Evolutionary conservation across 2,113 vertebrate genomes (phyloP), one percentile per base, ranked within the genome.

Genomic region (Tragelaphus imberbis): DNA sequence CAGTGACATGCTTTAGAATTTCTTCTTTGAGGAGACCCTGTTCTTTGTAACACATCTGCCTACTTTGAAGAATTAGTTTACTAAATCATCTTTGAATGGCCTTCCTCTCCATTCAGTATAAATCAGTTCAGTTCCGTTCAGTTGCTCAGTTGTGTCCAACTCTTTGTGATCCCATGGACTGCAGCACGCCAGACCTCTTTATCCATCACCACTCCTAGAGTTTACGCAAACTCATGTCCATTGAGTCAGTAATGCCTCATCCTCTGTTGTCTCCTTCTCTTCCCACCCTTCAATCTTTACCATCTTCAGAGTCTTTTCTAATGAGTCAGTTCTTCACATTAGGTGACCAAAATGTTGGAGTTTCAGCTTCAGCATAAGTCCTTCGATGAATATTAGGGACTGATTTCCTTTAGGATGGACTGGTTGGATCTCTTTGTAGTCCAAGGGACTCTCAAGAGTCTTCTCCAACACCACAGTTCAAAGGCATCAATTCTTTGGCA

Each of bases 161-260:
- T 30, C 14, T 63, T 63, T 17, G 7, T 0, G 12, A 30, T 2
- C 12, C 5, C 27, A n/a, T n/a, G 63, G 7, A 65, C 15, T n/a
- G 15, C 63, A 25, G 56, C 56, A 8, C 0, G 7, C 30, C 63
- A 65, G 30, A 17, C 30, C 30, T 65, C 30, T 15, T 33, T 65
- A 16, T n/a, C 30, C 63, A n/a, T 65, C 30, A 65, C 7, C 63
- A 65, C 63, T n/a, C 63, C 15, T 7, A 3, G 15, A 65, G 7
- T n/a, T 9, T 33, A n/a, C 15, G 2, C 63, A 65, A n/a, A 17
- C 63, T 17, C 30, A n/a, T n/a, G 30, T 65, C 30, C 63, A 8
- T n/a, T n/a, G 63, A 17, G 63, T 65, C 15, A 0, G 7, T 65
- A 15, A 65, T 17, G 15, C 15, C 63, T 65, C 63, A 65, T n/a